A percentile compares a stretch with the other conserved stretches of the same genome.
Evolutionary conservation across 1,140 invertebrate genomes (phyloP).

Genomic region (Conus betulinus): DNA sequence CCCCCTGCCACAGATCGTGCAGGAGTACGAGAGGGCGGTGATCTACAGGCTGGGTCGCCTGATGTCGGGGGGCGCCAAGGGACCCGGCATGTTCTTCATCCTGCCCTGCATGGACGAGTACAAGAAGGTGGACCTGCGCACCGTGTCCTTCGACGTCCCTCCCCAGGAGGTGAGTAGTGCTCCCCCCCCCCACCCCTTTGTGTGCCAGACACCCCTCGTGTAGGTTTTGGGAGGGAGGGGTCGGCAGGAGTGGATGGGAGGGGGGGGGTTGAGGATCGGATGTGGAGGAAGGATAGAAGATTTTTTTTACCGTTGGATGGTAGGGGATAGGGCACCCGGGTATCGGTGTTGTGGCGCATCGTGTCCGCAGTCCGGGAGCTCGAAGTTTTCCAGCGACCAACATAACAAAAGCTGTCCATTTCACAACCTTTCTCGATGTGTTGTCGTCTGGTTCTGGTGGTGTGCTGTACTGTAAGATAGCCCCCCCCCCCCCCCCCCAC

Average conservation of each 20-base stretch:
- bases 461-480: no score
- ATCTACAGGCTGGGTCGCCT: slow-evolving; percentile 79
- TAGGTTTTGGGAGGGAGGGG: not conserved
- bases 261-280: not conserved
- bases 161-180: slow-evolving; percentile 88
- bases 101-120: slow-evolving; percentile 94
- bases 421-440: no score
- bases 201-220: not conserved
- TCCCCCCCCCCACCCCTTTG: not conserved
- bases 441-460: no score
- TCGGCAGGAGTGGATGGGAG: not conserved
- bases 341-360: no score
- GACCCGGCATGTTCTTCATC: slow-evolving; percentile 88
- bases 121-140: slow-evolving; percentile 88
- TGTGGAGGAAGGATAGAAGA: not conserved
- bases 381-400: no score
- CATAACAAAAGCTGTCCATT: no score
- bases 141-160: slow-evolving; percentile 94
- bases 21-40: slow-evolving; percentile 76
- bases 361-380: no score
- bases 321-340: no score
- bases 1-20: slow-evolving; percentile 52
- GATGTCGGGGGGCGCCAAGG: slow-evolving; percentile 88
- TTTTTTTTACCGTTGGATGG: no score
- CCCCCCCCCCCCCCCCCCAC: no score